Percentiles rank a stretch among this genome's conserved stretches.
Evolutionary conservation across 2,113 vertebrate species (phyloP).

Genomic region (Rhombomys opimus): DNA sequence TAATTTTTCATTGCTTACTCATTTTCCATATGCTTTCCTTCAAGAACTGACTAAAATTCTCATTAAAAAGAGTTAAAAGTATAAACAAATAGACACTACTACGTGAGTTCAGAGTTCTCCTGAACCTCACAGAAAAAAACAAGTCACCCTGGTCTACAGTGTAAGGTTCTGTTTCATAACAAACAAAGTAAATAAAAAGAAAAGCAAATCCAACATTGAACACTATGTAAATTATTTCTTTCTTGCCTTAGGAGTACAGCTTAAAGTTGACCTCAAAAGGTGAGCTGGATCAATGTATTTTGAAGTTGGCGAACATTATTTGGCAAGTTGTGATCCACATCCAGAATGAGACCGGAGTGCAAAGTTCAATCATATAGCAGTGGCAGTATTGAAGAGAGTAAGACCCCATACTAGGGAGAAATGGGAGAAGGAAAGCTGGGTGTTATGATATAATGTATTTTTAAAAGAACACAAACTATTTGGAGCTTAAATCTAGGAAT

Average conservation of each 20-base stretch:
- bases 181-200: neutral
- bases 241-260: neutral
- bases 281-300: neutral
- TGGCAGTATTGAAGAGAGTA: neutral
- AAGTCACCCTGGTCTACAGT: neutral
- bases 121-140: fast-evolving
- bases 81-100: neutral
- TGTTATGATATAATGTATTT: neutral
- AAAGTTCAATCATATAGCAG: neutral
- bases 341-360: neutral
- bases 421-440: neutral
- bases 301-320: neutral
- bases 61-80: neutral
- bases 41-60: neutral
- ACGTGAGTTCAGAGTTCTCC: neutral
- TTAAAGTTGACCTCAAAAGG: neutral
- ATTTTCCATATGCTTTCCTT: slow-evolving; percentile 14
- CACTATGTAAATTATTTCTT: neutral
- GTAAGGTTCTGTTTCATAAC: neutral
- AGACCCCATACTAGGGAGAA: neutral
- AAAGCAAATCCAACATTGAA: neutral
- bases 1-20: neutral
- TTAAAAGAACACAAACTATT: neutral
- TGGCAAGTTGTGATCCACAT: slow-evolving; percentile 1
- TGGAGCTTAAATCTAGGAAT: neutral